A percentile compares a stretch with the other conserved stretches of the same genome.
phyloP scores from a whole-genome alignment of 2,797 vertebrate species.

The Antrozous pallidus region DNA sequence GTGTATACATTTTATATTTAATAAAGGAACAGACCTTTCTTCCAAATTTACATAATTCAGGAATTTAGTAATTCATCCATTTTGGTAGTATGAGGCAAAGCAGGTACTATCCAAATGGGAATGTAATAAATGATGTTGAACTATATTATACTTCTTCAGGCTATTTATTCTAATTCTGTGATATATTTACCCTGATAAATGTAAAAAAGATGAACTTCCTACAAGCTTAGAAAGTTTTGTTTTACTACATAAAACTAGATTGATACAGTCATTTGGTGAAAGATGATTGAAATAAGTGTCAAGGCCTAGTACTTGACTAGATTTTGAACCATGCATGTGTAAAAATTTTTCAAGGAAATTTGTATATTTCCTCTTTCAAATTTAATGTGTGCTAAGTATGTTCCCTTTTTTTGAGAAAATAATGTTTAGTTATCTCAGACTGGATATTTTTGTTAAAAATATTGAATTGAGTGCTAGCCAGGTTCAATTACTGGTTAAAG shows the following conservation, averaged over 20 bases:
- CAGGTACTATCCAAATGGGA: neutral
- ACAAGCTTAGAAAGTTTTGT: neutral
- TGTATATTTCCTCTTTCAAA: neutral
- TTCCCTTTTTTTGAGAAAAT: neutral
- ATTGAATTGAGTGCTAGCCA: neutral
- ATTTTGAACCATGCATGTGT: neutral
- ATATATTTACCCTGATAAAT: neutral
- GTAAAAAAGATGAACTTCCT: neutral
- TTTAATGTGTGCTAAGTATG: neutral
- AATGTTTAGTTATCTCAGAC: neutral
- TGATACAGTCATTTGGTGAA: neutral
- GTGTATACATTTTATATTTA: neutral
- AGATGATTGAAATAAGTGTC: neutral
- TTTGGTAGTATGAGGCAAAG: neutral
- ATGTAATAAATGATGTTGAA: conserved; percentile 11
- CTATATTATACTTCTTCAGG: neutral
- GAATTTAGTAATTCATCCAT: neutral
- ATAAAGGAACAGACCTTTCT: neutral
- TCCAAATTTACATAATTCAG: neutral
- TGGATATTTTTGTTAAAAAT: conserved; percentile 9
- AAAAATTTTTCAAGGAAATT: conserved; percentile 7
- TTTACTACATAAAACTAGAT: neutral
- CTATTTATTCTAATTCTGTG: neutral
- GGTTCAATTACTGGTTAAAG: no score
- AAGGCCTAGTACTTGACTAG: neutral